These are phyloP conservation scores for Eupsilia transversa DNA, from an alignment of 2,888 invertebrate species.

Conservation along the genomic window DNA sequence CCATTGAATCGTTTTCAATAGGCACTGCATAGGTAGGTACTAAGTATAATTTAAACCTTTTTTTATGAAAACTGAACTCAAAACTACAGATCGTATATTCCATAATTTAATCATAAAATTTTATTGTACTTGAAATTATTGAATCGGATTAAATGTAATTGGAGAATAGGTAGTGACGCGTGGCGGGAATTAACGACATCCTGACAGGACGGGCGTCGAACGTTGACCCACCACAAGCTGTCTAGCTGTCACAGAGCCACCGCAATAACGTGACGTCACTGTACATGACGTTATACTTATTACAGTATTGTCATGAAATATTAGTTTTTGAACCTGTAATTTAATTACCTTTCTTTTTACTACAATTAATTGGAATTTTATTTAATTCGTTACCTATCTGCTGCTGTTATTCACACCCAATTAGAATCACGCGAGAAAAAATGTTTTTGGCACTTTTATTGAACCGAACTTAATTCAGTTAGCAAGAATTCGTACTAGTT, in stretches of 20 bases:
- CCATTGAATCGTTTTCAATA: constrained; percentile 12
- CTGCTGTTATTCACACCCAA: constrained; percentile 53
- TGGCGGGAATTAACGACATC: constrained; percentile 87
- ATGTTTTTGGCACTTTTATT: constrained; percentile 54
- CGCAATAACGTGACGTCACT: constrained; percentile 62
- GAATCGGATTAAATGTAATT: constrained; percentile 59
- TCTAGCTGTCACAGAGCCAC: constrained; percentile 54
- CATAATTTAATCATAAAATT: constrained; percentile 19
- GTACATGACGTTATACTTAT: constrained; percentile 9
- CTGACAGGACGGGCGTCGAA: constrained; percentile 84
- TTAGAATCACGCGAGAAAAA: constrained; percentile 50
- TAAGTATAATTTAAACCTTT: neutral
- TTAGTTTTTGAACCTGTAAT: constrained; percentile 2
- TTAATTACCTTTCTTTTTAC: neutral
- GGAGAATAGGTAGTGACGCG: constrained; percentile 77
- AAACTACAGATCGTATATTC: neutral
- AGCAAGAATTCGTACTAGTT: constrained; percentile 40
- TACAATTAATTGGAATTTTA: constrained; percentile 33
- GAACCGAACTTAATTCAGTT: constrained; percentile 54
- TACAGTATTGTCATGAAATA: neutral
- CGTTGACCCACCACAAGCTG: constrained; percentile 79
- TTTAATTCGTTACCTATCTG: constrained; percentile 36
- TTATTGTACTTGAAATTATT: constrained; percentile 40
- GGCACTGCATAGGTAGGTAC: neutral
- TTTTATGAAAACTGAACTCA: neutral